Conservation (phyloP, 2,888 invertebrate genomes). For the Noctua fimbriata region DNA sequence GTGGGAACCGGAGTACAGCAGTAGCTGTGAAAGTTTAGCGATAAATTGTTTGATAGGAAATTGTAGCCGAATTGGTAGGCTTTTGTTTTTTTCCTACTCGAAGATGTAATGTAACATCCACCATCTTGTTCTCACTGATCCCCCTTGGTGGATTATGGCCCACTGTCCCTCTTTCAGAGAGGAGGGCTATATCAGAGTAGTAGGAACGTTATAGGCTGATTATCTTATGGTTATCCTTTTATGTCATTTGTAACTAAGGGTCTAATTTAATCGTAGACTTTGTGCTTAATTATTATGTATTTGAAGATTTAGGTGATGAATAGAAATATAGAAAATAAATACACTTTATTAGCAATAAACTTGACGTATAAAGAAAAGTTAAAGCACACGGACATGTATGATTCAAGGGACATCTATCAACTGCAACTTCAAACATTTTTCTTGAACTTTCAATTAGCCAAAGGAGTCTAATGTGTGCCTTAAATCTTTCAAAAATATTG, state of each 20-base stretch:
- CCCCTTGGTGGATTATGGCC: not conserved
- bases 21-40: conserved; percentile 48
- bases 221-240: too few species aligned
- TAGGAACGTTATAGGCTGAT: too few species aligned
- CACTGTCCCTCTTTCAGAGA: not conserved
- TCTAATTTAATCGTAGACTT: not conserved
- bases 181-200: not conserved
- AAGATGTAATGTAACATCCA: not conserved
- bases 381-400: too few species aligned
- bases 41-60: conserved; percentile 14
- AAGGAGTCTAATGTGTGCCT: not conserved
- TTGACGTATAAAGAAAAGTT: too few species aligned
- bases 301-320: not conserved
- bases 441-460: not conserved
- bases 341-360: too few species aligned
- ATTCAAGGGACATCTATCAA: too few species aligned
- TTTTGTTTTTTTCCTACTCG: not conserved
- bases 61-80: not conserved
- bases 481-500: too few species aligned
- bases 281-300: not conserved
- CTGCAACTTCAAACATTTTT: not conserved
- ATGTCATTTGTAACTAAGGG: not conserved
- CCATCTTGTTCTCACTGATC: not conserved
- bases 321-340: not conserved
- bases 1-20: conserved; percentile 71